A percentile compares a stretch with the other conserved stretches of the same genome.
phyloP scores from a whole-genome alignment of 2,888 invertebrate species.

The Platynereis dumerilii region DNA sequence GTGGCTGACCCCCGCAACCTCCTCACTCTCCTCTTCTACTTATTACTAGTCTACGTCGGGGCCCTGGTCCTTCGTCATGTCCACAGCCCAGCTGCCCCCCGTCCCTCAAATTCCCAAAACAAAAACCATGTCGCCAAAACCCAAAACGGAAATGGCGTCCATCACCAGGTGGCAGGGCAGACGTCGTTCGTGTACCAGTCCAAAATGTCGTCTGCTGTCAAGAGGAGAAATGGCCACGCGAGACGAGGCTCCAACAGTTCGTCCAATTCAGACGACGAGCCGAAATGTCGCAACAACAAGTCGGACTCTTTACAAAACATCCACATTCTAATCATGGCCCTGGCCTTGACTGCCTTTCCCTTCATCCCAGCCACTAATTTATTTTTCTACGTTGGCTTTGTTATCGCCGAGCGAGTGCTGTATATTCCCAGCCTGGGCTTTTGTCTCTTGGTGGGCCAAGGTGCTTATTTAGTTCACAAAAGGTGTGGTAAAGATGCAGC shows the following conservation, averaged over 20 bases:
- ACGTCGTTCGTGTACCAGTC: neutral
- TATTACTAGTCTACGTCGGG: slow-evolving; percentile 41
- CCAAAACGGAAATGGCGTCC: slow-evolving; percentile 1
- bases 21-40: slow-evolving; percentile 78
- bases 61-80: neutral
- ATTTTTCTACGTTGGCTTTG: slow-evolving; percentile 97
- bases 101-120: too few species aligned
- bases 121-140: neutral
- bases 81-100: neutral
- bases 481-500: slow-evolving; percentile 9
- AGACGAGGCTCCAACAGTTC: slow-evolving; percentile 39
- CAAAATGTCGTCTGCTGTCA: neutral
- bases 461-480: slow-evolving; percentile 45
- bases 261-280: slow-evolving; percentile 40
- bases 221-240: slow-evolving; percentile 7
- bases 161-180: neutral
- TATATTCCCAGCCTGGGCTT: slow-evolving; percentile 96
- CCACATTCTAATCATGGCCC: slow-evolving; percentile 46
- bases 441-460: slow-evolving; percentile 81
- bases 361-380: slow-evolving; percentile 96
- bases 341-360: slow-evolving; percentile 84
- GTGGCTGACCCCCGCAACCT: slow-evolving; percentile 82
- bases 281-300: neutral
- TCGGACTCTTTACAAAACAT: slow-evolving; percentile 8
- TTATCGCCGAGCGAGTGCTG: slow-evolving; percentile 93